Percentiles rank a stretch among this genome's conserved stretches.
phyloP scores from a whole-genome alignment of 2,113 vertebrate genomes.

The Falcunculus frontatus region DNA sequence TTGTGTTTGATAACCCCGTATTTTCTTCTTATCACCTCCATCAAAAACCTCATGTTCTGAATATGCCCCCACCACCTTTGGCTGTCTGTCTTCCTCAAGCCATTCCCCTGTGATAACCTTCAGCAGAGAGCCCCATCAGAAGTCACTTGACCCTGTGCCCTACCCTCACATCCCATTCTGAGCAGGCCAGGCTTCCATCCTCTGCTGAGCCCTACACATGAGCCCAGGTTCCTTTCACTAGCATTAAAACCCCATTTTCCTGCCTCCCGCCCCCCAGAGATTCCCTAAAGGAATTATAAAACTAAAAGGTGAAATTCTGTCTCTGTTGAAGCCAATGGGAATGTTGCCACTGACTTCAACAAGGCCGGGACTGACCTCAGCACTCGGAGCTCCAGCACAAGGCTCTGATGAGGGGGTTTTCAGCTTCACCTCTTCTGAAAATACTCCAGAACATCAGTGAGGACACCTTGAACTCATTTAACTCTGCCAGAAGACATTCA shows the following conservation, averaged over 20 bases:
- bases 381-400: neutral
- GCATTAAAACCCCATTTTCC: neutral
- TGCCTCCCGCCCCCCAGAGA: neutral
- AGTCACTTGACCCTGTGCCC: neutral
- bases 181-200: neutral
- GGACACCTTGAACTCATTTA: neutral
- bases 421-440: neutral
- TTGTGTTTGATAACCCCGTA: neutral
- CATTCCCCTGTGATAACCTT: neutral
- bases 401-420: neutral
- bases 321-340: neutral
- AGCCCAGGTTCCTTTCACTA: neutral
- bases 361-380: neutral
- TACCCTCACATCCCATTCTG: neutral
- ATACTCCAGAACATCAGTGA: neutral
- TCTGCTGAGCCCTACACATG: neutral
- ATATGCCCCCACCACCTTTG: neutral
- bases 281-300: neutral
- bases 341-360: neutral
- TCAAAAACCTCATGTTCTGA: neutral
- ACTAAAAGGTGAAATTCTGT: neutral
- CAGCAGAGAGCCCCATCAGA: neutral
- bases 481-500: neutral
- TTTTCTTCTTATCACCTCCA: neutral
- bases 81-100: neutral